Conservation (phyloP, 2,113 vertebrate genomes). For the Hydrolagus affinis region DNA sequence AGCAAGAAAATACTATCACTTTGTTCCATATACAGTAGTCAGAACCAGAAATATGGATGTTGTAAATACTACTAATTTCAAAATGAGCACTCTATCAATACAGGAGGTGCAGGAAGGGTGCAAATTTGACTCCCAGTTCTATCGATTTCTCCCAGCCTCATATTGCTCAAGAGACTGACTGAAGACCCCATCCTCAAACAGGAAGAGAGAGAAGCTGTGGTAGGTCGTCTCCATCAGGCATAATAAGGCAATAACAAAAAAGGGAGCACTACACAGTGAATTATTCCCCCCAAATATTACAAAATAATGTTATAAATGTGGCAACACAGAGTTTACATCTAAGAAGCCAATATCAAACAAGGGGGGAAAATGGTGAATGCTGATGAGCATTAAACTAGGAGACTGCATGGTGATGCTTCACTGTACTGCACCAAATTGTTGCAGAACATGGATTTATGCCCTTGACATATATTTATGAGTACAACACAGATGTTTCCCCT, state of each 20-base stretch:
- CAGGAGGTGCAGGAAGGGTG: background rate
- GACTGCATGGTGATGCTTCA: background rate
- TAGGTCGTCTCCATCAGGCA: too few species aligned
- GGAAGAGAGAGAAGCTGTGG: background rate
- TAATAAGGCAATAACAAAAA: too few species aligned
- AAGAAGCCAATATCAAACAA: background rate
- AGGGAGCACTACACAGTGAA: too few species aligned
- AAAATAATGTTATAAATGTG: too few species aligned
- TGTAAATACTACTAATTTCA: too few species aligned
- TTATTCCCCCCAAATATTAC: too few species aligned
- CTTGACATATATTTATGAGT: background rate
- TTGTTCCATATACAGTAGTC: too few species aligned
- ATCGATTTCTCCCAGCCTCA: background rate
- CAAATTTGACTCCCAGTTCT: background rate
- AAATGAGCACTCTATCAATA: too few species aligned
- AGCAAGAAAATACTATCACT: too few species aligned
- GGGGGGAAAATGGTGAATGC: background rate
- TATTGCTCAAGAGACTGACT: background rate
- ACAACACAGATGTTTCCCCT: background rate
- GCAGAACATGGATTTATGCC: background rate
- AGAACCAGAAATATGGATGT: too few species aligned
- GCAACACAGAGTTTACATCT: too few species aligned
- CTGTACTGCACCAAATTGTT: background rate
- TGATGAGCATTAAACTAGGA: background rate
- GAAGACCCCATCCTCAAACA: background rate